These are phyloP conservation scores for Melanostigma gelatinosum DNA, from an alignment of 2,113 vertebrate species.

Conservation along the genomic window DNA sequence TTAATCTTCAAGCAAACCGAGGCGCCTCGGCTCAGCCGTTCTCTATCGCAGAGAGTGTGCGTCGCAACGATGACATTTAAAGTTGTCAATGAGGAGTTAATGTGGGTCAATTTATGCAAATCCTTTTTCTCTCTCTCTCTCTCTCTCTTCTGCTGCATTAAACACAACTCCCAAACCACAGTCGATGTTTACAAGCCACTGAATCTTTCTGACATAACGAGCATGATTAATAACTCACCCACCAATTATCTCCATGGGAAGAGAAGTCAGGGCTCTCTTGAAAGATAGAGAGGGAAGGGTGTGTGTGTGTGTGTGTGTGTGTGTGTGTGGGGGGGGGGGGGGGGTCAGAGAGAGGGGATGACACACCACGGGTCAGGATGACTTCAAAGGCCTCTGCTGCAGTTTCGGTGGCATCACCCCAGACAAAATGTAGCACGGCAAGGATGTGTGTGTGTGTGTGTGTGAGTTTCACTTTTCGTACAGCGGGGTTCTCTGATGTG, in stretches of 20 bases:
- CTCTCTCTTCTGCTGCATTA: neutral
- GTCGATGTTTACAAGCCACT: conserved; percentile 25
- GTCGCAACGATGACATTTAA: conserved; percentile 61
- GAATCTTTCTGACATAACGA: conserved; percentile 30
- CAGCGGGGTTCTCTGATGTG: conserved; percentile 57
- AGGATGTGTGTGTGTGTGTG: conserved; percentile 11
- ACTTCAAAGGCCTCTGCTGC: conserved; percentile 66
- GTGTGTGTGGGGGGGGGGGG: neutral
- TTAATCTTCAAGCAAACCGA: conserved; percentile 48
- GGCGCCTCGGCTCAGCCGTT: conserved; percentile 59
- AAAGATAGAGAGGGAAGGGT: neutral
- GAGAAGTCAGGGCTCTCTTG: conserved; percentile 16
- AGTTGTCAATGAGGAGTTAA: conserved; percentile 39
- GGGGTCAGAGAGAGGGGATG: conserved; percentile 27
- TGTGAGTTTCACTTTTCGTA: conserved; percentile 27
- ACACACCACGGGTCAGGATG: conserved; percentile 33
- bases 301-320: neutral
- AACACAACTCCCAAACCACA: conserved; percentile 26
- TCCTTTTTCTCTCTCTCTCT: conserved; percentile 4
- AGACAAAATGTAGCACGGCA: conserved; percentile 40
- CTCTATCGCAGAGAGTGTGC: conserved; percentile 34
- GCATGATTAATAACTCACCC: conserved; percentile 47
- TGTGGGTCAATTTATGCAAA: conserved; percentile 46
- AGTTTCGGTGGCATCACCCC: conserved; percentile 29
- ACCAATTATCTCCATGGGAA: conserved; percentile 34